These are phyloP conservation scores for Athrips mouffetella DNA, from an alignment of 2,888 invertebrate species.

Conservation along the genomic window DNA sequence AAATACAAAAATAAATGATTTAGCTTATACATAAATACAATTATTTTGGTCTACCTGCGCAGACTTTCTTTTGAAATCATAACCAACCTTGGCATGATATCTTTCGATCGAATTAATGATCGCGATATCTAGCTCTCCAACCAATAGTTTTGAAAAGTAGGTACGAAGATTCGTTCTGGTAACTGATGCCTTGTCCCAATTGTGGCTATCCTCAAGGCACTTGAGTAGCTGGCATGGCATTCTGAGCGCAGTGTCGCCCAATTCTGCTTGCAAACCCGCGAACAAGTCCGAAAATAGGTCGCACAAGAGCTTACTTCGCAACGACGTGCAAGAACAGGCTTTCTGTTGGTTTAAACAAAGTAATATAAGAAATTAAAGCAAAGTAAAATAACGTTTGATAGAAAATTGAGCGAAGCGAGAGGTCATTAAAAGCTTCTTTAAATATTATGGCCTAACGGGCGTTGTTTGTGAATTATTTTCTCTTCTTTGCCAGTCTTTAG, in stretches of 20 bases:
- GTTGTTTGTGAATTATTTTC: no score
- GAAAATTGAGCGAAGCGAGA: no score
- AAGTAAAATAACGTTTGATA: no score
- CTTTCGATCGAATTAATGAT: conserved; percentile 65
- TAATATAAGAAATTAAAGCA: not conserved
- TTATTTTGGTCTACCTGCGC: no score
- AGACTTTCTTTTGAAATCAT: no score
- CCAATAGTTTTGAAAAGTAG: conserved; percentile 53
- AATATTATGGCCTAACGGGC: no score
- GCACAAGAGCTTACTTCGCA: conserved; percentile 52
- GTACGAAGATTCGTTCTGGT: conserved; percentile 52
- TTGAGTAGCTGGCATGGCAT: conserved; percentile 68
- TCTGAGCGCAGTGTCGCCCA: conserved; percentile 36
- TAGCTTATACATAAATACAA: not conserved
- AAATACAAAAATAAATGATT: not conserved
- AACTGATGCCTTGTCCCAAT: conserved; percentile 54
- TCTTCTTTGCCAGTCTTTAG: no score
- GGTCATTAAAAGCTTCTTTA: no score
- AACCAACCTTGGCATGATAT: conserved; percentile 62
- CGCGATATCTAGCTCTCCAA: conserved; percentile 63
- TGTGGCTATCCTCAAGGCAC: conserved; percentile 64
- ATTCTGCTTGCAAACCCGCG: conserved; percentile 54
- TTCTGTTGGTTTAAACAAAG: conserved; percentile 40
- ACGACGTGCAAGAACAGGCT: conserved; percentile 61
- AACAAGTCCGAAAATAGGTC: conserved; percentile 56